A percentile compares a stretch with the other conserved stretches of the same genome.
These are phyloP conservation scores for Amblyopsis rosae DNA, from an alignment of 2,113 vertebrate genomes.

Conservation along the genomic window DNA sequence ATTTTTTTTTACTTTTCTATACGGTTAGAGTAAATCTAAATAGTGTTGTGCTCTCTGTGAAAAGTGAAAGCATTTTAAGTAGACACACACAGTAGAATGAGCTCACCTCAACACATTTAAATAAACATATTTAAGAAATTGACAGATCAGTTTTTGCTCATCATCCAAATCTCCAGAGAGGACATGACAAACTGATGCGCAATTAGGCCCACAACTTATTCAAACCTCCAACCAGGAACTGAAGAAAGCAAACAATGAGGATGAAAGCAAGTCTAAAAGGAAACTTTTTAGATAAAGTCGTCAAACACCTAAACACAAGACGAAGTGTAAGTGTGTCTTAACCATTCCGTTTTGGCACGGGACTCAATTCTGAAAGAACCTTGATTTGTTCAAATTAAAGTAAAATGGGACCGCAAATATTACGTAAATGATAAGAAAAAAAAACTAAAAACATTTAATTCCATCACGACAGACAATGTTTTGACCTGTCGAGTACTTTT, in stretches of 20 bases:
- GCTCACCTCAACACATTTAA: slow-evolving; percentile 48
- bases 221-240: slow-evolving; percentile 40
- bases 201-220: slow-evolving; percentile 46
- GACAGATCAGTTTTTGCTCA: slow-evolving; percentile 33
- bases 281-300: slow-evolving; percentile 14
- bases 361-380: not conserved
- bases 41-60: slow-evolving; percentile 36
- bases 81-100: slow-evolving; percentile 9
- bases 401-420: not conserved
- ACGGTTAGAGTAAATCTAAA: slow-evolving; percentile 21
- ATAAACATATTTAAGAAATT: slow-evolving; percentile 40
- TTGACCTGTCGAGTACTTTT: slow-evolving; percentile 14
- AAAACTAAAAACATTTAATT: not conserved
- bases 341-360: not conserved
- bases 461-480: not conserved
- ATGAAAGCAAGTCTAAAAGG: slow-evolving; percentile 20
- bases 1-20: not conserved
- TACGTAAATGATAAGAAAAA: not conserved
- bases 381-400: not conserved
- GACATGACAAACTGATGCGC: slow-evolving; percentile 48
- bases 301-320: slow-evolving; percentile 13
- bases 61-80: slow-evolving; percentile 10
- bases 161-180: slow-evolving; percentile 37
- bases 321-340: not conserved
- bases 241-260: slow-evolving; percentile 28